phyloP scores from a whole-genome alignment of 53 echinoderm and acorn worm species.

The Zoroaster sp. region DNA sequence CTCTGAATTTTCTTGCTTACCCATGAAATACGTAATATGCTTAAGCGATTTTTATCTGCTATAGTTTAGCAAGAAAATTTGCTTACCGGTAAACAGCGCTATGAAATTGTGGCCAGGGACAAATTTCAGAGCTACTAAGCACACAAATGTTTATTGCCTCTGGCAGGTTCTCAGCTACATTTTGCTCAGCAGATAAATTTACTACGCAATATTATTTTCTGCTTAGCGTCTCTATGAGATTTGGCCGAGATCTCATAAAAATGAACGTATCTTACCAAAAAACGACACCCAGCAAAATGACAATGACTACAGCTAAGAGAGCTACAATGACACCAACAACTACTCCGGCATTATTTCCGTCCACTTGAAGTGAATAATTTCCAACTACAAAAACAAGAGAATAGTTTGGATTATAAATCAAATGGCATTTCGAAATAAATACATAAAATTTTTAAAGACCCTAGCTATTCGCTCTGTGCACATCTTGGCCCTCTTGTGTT shows the following conservation, averaged over 20 bases:
- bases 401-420: background rate
- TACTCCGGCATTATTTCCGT: background rate
- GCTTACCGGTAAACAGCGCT: no score
- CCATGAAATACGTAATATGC: no score
- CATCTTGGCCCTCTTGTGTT: background rate
- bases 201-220: background rate
- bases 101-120: no score
- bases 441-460: background rate
- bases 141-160: no score
- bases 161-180: no score
- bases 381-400: background rate
- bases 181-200: no score
- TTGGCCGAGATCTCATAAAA: no score
- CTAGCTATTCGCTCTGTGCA: background rate
- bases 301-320: background rate
- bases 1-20: no score
- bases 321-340: background rate
- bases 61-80: no score
- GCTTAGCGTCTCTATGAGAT: no score
- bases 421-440: background rate
- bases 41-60: no score
- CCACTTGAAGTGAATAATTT: background rate
- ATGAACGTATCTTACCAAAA: background rate
- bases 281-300: background rate
- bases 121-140: no score